Evolutionary conservation across 1,140 invertebrate genomes (phyloP), one percentile per base, ranked within the genome.

Genomic region (Diachasma alloeum): DNA sequence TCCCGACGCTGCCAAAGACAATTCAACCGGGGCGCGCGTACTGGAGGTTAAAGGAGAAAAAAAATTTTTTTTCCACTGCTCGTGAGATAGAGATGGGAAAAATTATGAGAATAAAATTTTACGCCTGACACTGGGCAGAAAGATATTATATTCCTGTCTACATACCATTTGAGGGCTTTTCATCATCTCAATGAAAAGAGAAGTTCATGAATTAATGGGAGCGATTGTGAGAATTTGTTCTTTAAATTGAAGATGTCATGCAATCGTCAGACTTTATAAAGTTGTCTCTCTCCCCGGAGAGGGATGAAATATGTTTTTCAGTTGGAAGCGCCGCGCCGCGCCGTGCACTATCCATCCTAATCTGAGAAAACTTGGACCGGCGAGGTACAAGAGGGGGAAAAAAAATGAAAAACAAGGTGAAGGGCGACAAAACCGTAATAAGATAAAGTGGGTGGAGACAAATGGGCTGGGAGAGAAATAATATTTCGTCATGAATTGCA

Each of bases 311-410:
- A 68, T 39, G 36, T 37, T 37, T n/a, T 36, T 36, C 36, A 10
- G n/a, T 68, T 17, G 36, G n/a, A 36, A 56, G 36, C 26, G 22
- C 42, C n/a, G 53, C 26, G 22, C 42, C n/a, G 53, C 46, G 24
- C 46, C 31, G 69, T 36, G 66, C 17, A 22, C 66, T 17, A 70
- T 75, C 74, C 42, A 75, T 75, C 67, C 69, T 69, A 46, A 37
- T 46, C 37, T 69, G n/a, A 1, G 36, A 26, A 56, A 26, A 63
- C 73, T 74, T 36, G 39, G 31, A 56, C n/a, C 44, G 46, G 6
- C 48, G 48, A n/a, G 10, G 13, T 42, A 46, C 26, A 66, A 44
- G 24, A 4, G 10, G 22, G 39, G 13, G n/a, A 73, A 59, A 36
- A 59, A 13, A 5, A 31, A 24, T 2, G 31, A 31, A 36, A 31